Base-by-base conservation (phyloP, 2,113 vertebrate species). In the Hemichromis elongatus region DNA sequence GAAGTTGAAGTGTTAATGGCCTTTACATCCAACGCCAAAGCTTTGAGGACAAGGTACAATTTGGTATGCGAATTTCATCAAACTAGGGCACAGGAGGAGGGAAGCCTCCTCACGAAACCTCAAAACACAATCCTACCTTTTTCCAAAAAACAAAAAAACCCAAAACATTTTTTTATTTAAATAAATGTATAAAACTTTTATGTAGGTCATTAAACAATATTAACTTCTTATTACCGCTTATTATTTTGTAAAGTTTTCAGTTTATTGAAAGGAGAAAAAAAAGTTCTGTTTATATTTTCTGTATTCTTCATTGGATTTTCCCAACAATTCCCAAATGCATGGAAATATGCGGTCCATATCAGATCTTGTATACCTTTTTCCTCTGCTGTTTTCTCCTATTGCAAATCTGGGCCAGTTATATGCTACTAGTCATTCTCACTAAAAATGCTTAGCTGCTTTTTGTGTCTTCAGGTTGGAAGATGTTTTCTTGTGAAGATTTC, bases 331-430 rank as follows among this genome's bases (percentile, higher is more conserved):
- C 75, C 83, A 40, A 90, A 90, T 88, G 86, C 16, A 50, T 73
- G 66, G 47, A 73, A 73, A 68, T 92, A 81, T 81, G 91, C 57
- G 50, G 90, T 92, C 88, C 95, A 94, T 95, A 93, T 94, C 86
- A 94, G 68, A 94, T 90, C 57, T 92, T 92, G 92, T 91, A 86
- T 79, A 94, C 91, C 91, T 94, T 94, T 91, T 89, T 85, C 94
- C 92, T 94, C 92, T 83, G 80, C 81, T 93, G 84, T 94, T 89
- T 92, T 93, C 91, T 94, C 55, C 90, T 90, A 40, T 89, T 92
- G 92, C 93, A 92, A 89, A 91, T 82, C 92, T 95, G 91, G 92
- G 95, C 93, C 95, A 95, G 94, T 94, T 93, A 84, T 85, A 88
- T 94, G 92, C 92, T 89, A 57, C n/a, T 80, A 83, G 84, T 88